These are phyloP conservation scores for Echeneis naucrates DNA, from an alignment of 2,797 vertebrate genomes.

Conservation along the genomic window DNA sequence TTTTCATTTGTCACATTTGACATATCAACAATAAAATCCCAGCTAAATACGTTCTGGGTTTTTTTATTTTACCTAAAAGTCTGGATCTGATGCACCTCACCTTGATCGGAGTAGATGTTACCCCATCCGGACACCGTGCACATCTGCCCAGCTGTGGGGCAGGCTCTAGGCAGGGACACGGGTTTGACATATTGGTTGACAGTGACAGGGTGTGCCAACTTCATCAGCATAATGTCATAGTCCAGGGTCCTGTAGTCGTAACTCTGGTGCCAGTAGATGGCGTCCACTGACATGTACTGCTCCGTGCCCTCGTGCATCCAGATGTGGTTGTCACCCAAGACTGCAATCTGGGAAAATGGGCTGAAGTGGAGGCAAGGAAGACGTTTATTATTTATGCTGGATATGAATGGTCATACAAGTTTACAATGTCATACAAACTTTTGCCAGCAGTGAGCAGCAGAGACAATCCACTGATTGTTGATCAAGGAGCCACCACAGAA, in stretches of 20 bases:
- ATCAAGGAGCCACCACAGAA: slow-evolving; percentile 82
- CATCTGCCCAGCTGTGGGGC: slow-evolving; percentile 70
- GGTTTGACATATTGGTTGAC: slow-evolving; percentile 74
- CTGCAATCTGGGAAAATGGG: slow-evolving; percentile 64
- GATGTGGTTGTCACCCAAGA: slow-evolving; percentile 83
- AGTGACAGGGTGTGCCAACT: slow-evolving; percentile 69
- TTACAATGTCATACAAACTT: slow-evolving; percentile 68
- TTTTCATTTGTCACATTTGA: too few relatives aligned
- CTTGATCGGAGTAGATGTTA: slow-evolving; percentile 78
- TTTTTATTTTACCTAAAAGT: too few relatives aligned
- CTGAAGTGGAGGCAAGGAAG: slow-evolving; percentile 47
- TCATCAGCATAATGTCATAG: slow-evolving; percentile 85
- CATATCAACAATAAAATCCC: too few relatives aligned
- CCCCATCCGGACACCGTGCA: slow-evolving; percentile 84
- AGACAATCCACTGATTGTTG: slow-evolving; percentile 81
- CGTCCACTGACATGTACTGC: slow-evolving; percentile 80
- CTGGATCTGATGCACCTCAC: slow-evolving; percentile 47
- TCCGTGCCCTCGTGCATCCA: slow-evolving; percentile 78
- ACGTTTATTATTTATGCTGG: not conserved
- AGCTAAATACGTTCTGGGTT: too few relatives aligned
- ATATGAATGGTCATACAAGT: not conserved
- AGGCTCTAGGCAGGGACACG: slow-evolving; percentile 74
- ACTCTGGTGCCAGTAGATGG: slow-evolving; percentile 82
- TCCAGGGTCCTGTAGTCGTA: slow-evolving; percentile 82
- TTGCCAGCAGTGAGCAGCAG: slow-evolving; percentile 85